Conservation (phyloP, 2,797 vertebrate species). For the Anguilla megastoma region DNA sequence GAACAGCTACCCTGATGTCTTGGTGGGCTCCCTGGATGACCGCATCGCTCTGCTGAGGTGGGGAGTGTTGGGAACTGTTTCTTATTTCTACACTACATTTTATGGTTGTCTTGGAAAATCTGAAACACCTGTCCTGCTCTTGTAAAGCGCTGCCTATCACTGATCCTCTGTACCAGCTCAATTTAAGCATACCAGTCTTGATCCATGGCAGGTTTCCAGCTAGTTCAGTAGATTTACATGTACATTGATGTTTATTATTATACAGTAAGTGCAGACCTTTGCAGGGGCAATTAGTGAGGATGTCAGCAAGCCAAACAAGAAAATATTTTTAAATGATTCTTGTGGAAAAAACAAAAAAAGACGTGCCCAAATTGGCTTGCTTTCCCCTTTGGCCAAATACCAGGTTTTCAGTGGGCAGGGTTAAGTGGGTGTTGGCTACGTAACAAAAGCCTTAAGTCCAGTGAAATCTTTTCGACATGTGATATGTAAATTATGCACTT, state of each 20-base stretch:
- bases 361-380: no score
- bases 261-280: no score
- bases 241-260: neutral
- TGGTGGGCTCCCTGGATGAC: constrained; percentile 89
- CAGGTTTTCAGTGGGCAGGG: no score
- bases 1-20: constrained; percentile 87
- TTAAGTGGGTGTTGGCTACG: no score
- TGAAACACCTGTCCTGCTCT: neutral
- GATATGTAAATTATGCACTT: no score
- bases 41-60: constrained; percentile 86
- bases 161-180: neutral
- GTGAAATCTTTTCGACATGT: no score
- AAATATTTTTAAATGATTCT: no score
- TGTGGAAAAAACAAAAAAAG: no score
- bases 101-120: neutral
- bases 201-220: neutral
- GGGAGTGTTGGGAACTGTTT: neutral
- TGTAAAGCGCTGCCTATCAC: neutral
- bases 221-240: neutral
- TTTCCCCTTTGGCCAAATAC: no score
- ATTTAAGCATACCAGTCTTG: neutral
- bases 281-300: no score
- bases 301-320: no score
- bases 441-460: no score
- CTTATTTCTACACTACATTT: neutral